Percentiles rank a stretch among this genome's conserved stretches.
Evolutionary conservation across 2,797 vertebrate species (phyloP).

Genomic region (Rhyacichthys aspro): DNA sequence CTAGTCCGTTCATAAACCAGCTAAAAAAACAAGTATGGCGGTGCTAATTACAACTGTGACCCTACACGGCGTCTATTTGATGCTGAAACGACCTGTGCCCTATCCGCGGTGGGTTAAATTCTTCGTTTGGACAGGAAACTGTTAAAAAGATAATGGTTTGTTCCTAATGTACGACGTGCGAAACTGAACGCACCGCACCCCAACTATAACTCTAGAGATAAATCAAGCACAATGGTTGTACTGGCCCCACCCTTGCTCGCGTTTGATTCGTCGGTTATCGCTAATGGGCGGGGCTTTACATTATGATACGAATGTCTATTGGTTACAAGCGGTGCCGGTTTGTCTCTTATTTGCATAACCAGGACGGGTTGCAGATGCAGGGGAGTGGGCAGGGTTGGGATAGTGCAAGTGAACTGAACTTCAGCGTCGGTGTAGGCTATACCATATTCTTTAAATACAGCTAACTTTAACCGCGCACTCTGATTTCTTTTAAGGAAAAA

Average conservation of each 20-base stretch:
- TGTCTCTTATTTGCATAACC: slow-evolving; percentile 77
- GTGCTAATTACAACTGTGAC: background rate
- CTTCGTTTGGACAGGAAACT: slow-evolving; percentile 16
- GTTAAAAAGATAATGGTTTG: slow-evolving; percentile 79
- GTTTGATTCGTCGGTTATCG: slow-evolving; percentile 59
- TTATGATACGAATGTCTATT: slow-evolving; percentile 45
- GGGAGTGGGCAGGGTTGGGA: slow-evolving; percentile 80
- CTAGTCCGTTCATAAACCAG: slow-evolving; percentile 20
- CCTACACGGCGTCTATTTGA: background rate
- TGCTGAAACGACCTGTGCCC: background rate
- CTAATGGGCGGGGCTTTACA: slow-evolving; percentile 27
- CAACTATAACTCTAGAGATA: slow-evolving; percentile 76
- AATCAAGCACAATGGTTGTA: slow-evolving; percentile 5
- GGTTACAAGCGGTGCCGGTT: slow-evolving; percentile 38
- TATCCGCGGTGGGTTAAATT: background rate
- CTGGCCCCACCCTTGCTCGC: slow-evolving; percentile 12
- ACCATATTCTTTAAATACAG: slow-evolving; percentile 61
- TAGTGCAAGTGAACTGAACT: slow-evolving; percentile 82
- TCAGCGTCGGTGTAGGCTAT: slow-evolving; percentile 66
- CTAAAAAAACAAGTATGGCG: background rate
- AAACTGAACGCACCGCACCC: slow-evolving; percentile 95
- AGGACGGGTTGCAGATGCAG: slow-evolving; percentile 83
- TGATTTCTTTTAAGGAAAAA: slow-evolving; percentile 42
- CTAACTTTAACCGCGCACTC: slow-evolving; percentile 65
- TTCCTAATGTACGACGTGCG: slow-evolving; percentile 95